A percentile compares a stretch with the other conserved stretches of the same genome.
phyloP scores from a whole-genome alignment of 2,113 vertebrate genomes.

The Notarius quadriscutis region DNA sequence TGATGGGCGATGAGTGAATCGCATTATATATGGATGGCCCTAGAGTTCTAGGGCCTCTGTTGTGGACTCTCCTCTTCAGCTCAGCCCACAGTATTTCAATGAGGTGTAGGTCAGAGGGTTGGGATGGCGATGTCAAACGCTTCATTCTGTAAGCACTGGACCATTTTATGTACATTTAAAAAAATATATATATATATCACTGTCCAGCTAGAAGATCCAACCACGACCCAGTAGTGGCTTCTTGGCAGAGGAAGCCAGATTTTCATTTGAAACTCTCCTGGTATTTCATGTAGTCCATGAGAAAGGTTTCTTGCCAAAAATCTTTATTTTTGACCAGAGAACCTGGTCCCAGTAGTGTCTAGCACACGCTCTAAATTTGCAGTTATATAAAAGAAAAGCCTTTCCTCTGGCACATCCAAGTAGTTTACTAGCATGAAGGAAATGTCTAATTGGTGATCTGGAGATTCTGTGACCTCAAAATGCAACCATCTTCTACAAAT shows the following conservation, averaged over 20 bases:
- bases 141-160: background rate
- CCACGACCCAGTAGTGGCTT: background rate
- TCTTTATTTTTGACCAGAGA: background rate
- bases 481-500: background rate
- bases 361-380: background rate
- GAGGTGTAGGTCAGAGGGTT: background rate
- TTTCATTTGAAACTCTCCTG: background rate
- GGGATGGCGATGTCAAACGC: background rate
- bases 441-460: background rate
- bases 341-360: background rate
- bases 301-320: background rate
- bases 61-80: background rate
- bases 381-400: background rate
- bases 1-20: no score
- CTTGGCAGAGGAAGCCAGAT: background rate
- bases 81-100: background rate
- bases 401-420: background rate
- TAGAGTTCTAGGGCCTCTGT: background rate
- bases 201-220: background rate
- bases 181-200: background rate
- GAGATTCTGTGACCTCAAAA: background rate
- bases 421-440: background rate
- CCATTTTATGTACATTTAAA: background rate
- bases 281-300: background rate
- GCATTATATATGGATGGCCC: no score